Conservation (phyloP, 2,888 invertebrate species). For the Drosophila anomelani region DNA sequence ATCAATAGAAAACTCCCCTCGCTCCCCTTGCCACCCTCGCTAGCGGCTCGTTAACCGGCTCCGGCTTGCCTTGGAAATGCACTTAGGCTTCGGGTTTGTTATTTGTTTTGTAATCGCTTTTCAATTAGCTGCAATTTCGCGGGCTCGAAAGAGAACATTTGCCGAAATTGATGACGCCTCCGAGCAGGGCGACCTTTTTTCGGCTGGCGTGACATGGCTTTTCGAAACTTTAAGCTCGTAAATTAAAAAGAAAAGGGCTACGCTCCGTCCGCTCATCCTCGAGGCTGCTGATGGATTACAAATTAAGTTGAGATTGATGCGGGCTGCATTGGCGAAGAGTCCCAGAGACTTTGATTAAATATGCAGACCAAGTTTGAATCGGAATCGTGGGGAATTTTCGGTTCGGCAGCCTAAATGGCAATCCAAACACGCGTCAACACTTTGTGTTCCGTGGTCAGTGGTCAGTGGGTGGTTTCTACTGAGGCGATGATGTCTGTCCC, state of each 20-base stretch:
- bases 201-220: slow-evolving; percentile 6
- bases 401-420: slow-evolving; percentile 65
- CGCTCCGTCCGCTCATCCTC: slow-evolving; percentile 29
- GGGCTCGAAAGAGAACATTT: slow-evolving; percentile 40
- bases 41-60: slow-evolving; percentile 58
- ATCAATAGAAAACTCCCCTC: slow-evolving; percentile 49
- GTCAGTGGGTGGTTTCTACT: slow-evolving; percentile 56
- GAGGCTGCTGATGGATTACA: slow-evolving; percentile 70
- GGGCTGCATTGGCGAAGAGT: slow-evolving; percentile 35
- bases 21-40: neutral
- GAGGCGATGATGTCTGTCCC: slow-evolving; percentile 16
- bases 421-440: slow-evolving; percentile 73
- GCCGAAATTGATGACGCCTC: slow-evolving; percentile 70
- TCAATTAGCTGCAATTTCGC: slow-evolving; percentile 76
- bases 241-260: slow-evolving; percentile 47
- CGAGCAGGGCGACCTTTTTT: slow-evolving; percentile 35
- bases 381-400: slow-evolving; percentile 44
- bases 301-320: slow-evolving; percentile 64
- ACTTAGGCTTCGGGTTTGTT: slow-evolving; percentile 71
- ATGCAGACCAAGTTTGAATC: slow-evolving; percentile 57
- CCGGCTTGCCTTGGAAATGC: slow-evolving; percentile 76
- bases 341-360: slow-evolving; percentile 61
- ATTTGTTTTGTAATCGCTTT: slow-evolving; percentile 64
- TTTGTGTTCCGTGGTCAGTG: slow-evolving; percentile 36
- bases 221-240: slow-evolving; percentile 34